These are phyloP conservation scores for Papilio xuthus DNA, from an alignment of 1,140 invertebrate species.

Conservation along the genomic window DNA sequence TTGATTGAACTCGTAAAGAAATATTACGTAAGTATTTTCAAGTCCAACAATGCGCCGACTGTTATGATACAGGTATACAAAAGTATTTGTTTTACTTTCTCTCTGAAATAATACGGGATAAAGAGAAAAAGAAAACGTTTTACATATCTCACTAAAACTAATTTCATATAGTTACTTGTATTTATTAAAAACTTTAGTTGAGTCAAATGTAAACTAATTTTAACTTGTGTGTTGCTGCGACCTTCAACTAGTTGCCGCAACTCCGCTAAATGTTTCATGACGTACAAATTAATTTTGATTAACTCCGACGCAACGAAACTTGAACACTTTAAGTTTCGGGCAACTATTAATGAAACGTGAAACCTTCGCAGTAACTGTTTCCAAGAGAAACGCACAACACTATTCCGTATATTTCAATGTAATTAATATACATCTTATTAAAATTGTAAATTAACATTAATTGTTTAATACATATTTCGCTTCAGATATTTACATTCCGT, in stretches of 20 bases:
- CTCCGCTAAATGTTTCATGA: constrained; percentile 9
- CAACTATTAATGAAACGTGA: constrained; percentile 32
- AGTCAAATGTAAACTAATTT: background rate
- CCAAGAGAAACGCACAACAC: constrained; percentile 6
- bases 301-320: constrained; percentile 27
- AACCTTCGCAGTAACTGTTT: constrained; percentile 29
- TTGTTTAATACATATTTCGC: background rate
- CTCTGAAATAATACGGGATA: too few relatives aligned
- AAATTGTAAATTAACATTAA: background rate
- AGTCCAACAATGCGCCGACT: too few relatives aligned
- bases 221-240: background rate
- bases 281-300: constrained; percentile 33
- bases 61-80: too few relatives aligned
- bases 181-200: background rate
- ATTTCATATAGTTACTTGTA: background rate
- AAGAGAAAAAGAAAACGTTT: too few relatives aligned
- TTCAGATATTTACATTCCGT: background rate
- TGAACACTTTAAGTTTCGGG: constrained; percentile 6
- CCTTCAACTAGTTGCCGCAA: constrained; percentile 7
- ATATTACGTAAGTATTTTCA: too few relatives aligned
- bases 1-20: too few relatives aligned
- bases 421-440: background rate
- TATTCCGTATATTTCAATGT: background rate
- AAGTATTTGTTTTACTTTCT: too few relatives aligned
- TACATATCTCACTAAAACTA: too few relatives aligned